Evolutionary conservation across 2,113 vertebrate species (phyloP).

Genomic region (rat (Rattus norvegicus)): DNA sequence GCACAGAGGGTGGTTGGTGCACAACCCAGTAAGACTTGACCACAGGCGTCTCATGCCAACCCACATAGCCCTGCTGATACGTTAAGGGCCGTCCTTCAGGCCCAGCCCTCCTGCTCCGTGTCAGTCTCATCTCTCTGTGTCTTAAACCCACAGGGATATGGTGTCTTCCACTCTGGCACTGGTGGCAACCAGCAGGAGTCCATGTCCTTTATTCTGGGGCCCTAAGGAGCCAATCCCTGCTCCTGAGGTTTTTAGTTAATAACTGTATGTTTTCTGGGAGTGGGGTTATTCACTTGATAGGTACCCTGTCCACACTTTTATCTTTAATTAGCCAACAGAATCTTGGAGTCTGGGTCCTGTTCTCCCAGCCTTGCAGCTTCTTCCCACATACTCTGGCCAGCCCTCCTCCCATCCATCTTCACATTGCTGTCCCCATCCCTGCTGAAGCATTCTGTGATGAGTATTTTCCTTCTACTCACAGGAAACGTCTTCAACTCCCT

Average conservation of each 20-base stretch:
- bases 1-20: neutral
- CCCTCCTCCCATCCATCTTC: neutral
- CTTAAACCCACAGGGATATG: neutral
- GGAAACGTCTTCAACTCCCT: neutral
- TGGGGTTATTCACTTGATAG: neutral
- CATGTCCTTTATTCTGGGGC: neutral
- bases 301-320: neutral
- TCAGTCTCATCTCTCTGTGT: neutral
- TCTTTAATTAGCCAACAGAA: neutral
- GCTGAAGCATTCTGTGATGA: neutral
- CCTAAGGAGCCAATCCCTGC: neutral
- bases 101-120: neutral
- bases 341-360: neutral
- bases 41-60: neutral
- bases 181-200: neutral
- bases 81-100: neutral
- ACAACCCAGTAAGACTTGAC: neutral
- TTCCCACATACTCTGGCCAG: neutral
- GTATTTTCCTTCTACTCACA: neutral
- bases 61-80: neutral
- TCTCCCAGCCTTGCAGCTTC: neutral
- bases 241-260: neutral
- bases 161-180: neutral
- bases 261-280: neutral
- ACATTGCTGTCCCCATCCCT: neutral